Percentiles rank a stretch among this genome's conserved stretches.
phyloP scores from a whole-genome alignment of 2,797 vertebrate species.

The Percopsis omiscomaycus region DNA sequence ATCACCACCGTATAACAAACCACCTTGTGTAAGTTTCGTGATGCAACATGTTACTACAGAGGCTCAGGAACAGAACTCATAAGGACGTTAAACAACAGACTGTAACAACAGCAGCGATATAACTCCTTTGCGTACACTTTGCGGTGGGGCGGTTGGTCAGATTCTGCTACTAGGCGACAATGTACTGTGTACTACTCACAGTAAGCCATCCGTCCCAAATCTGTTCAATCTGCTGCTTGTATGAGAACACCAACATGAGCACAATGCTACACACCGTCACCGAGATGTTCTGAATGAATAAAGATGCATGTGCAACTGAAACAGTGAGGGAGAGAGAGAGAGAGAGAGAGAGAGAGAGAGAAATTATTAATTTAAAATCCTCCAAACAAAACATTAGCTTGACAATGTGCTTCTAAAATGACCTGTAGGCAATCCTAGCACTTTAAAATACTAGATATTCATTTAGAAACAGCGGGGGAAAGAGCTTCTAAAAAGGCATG shows the following conservation, averaged over 20 bases:
- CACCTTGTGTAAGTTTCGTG: slow-evolving; percentile 77
- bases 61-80: slow-evolving; percentile 68
- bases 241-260: slow-evolving; percentile 80
- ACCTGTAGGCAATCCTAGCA: not conserved
- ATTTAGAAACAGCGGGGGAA: not conserved
- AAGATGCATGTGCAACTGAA: slow-evolving; percentile 77
- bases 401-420: no score
- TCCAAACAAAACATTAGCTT: slow-evolving; percentile 11
- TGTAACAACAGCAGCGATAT: slow-evolving; percentile 52
- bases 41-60: slow-evolving; percentile 81
- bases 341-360: slow-evolving; percentile 15
- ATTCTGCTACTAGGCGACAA: slow-evolving; percentile 6
- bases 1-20: slow-evolving; percentile 81
- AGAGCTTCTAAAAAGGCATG: no score
- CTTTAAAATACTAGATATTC: no score
- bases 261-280: slow-evolving; percentile 76
- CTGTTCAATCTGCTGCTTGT: slow-evolving; percentile 76
- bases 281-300: slow-evolving; percentile 82
- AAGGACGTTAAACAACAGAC: slow-evolving; percentile 36
- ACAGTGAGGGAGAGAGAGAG: slow-evolving; percentile 28
- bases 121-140: slow-evolving; percentile 38
- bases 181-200: slow-evolving; percentile 65
- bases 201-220: slow-evolving; percentile 79
- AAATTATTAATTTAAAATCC: slow-evolving; percentile 29
- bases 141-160: slow-evolving; percentile 18